phyloP scores from a whole-genome alignment of 2,797 vertebrate genomes.

The Vespertilio murinus region DNA sequence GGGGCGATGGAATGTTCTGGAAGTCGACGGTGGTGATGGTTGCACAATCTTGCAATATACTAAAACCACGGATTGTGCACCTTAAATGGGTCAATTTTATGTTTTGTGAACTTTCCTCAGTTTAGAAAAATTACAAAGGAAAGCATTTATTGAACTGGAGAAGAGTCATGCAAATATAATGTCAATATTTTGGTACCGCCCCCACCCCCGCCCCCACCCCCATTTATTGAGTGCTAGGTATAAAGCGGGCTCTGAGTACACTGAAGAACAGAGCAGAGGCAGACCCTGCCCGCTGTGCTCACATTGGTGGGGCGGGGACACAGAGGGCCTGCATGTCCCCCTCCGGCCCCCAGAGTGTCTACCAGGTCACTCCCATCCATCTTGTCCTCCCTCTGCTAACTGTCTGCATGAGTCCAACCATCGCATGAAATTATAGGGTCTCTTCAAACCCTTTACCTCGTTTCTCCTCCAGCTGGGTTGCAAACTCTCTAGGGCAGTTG shows the following conservation, averaged over 20 bases:
- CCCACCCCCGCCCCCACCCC: fast-evolving
- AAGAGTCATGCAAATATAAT: background rate
- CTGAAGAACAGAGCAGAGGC: background rate
- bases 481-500: background rate
- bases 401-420: background rate
- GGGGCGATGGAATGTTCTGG: background rate
- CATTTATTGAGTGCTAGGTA: background rate
- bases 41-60: background rate
- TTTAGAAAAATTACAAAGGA: background rate
- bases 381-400: background rate
- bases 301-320: fast-evolving
- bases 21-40: background rate
- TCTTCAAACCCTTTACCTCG: background rate
- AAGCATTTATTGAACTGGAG: background rate
- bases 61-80: background rate
- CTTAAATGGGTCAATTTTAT: background rate
- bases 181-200: fast-evolving
- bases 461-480: background rate
- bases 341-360: background rate
- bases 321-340: background rate
- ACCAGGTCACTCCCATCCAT: background rate
- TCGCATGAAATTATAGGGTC: background rate
- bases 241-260: no score
- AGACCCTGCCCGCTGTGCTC: background rate
- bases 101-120: background rate